These are phyloP conservation scores for Peromyscus leucopus DNA, from an alignment of 2,113 vertebrate species.

Conservation along the genomic window DNA sequence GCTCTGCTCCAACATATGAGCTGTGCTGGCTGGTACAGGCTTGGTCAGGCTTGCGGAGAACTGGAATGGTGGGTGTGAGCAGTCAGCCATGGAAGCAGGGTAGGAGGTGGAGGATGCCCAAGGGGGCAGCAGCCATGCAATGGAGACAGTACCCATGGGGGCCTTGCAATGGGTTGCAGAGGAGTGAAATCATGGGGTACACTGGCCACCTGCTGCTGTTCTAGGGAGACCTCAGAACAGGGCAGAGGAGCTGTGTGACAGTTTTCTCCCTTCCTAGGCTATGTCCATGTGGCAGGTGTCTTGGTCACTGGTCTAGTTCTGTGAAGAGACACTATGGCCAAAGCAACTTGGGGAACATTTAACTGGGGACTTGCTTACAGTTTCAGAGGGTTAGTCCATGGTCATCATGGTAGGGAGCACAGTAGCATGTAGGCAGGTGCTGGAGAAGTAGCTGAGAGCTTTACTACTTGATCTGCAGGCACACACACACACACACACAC, in stretches of 20 bases:
- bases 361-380: background rate
- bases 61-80: background rate
- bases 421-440: background rate
- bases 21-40: background rate
- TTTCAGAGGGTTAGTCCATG: background rate
- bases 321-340: background rate
- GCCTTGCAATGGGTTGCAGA: rapidly evolving
- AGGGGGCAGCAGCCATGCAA: background rate
- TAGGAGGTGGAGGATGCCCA: background rate
- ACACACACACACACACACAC: too few species aligned
- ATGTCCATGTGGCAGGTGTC: background rate
- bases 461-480: background rate
- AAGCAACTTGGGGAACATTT: background rate
- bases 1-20: background rate
- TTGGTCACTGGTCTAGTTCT: background rate
- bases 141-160: background rate
- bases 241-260: background rate
- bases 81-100: background rate
- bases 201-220: background rate
- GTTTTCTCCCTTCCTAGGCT: too few species aligned
- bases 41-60: background rate
- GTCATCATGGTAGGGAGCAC: background rate
- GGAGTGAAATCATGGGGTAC: background rate
- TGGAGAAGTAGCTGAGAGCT: background rate
- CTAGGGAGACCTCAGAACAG: background rate